phyloP scores from a whole-genome alignment of 2,797 vertebrate genomes.

The Fundulus diaphanus region DNA sequence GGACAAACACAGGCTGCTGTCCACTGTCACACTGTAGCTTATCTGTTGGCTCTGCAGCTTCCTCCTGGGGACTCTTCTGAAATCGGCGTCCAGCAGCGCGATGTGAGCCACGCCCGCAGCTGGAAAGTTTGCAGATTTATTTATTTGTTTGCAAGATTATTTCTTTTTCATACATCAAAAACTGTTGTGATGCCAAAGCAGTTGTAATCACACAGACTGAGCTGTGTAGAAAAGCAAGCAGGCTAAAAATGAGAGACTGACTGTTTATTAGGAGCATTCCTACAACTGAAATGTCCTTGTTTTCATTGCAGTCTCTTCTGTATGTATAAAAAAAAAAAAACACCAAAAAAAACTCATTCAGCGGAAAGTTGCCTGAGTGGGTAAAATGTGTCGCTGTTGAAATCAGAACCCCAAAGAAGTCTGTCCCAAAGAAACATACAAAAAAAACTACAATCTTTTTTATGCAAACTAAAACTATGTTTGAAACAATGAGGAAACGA shows the following conservation, averaged over 20 bases:
- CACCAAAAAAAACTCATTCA: background rate
- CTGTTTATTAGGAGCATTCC: background rate
- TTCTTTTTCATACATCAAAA: background rate
- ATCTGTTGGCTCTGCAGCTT: slow-evolving; percentile 65
- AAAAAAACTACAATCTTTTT: background rate
- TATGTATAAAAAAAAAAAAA: background rate
- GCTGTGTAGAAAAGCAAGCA: background rate
- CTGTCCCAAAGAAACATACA: background rate
- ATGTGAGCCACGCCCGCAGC: slow-evolving; percentile 75
- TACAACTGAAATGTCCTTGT: background rate
- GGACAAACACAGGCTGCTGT: slow-evolving; percentile 79
- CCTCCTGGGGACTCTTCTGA: slow-evolving; percentile 64
- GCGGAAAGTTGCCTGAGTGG: background rate
- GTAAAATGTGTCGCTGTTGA: background rate
- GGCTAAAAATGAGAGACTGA: background rate
- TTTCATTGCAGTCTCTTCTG: background rate
- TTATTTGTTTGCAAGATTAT: background rate
- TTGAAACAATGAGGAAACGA: background rate
- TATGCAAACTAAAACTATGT: background rate
- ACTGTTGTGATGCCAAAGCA: background rate
- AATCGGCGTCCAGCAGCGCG: slow-evolving; percentile 82
- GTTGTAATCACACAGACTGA: too few species aligned
- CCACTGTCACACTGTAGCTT: slow-evolving; percentile 79
- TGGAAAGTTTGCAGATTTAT: slow-evolving; percentile 34
- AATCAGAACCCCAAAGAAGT: background rate